Evolutionary conservation across 2,888 invertebrate species (phyloP).

Genomic region (Leptinotarsa rubiginosa): DNA sequence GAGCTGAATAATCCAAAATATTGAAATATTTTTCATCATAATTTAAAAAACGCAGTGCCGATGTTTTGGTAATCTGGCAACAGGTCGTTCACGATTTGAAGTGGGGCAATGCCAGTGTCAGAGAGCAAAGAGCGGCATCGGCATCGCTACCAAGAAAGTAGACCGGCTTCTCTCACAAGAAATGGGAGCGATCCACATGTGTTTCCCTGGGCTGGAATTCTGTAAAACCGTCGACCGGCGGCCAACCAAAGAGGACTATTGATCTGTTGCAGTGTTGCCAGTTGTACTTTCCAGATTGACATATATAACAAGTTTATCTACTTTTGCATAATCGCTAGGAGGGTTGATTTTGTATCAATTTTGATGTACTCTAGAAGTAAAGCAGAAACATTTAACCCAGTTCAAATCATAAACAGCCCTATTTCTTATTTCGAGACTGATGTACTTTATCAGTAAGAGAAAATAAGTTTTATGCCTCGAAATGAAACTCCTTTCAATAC

Average conservation of each 20-base stretch:
- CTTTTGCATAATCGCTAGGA: not conserved
- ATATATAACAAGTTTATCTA: not conserved
- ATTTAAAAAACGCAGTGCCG: not conserved
- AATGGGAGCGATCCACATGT: constrained; percentile 18
- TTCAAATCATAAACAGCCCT: no score
- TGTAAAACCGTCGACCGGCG: constrained; percentile 31
- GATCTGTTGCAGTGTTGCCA: constrained; percentile 36
- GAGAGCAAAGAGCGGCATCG: constrained; percentile 31
- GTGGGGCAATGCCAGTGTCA: constrained; percentile 51
- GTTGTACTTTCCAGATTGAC: not conserved
- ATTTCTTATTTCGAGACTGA: no score
- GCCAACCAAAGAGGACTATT: constrained; percentile 38
- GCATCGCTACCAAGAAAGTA: constrained; percentile 6
- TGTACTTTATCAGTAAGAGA: no score
- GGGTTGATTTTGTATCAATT: no score
- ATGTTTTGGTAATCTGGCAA: constrained; percentile 25
- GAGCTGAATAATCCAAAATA: no score
- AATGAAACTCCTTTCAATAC: no score
- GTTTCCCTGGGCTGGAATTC: constrained; percentile 32
- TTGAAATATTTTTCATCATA: no score
- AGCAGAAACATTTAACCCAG: no score
- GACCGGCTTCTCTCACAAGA: constrained; percentile 15
- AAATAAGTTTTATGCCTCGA: no score
- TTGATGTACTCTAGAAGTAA: no score
- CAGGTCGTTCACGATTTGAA: constrained; percentile 29